These are phyloP conservation scores for Sitophilus oryzae DNA, from an alignment of 1,140 invertebrate genomes.

Conservation along the genomic window DNA sequence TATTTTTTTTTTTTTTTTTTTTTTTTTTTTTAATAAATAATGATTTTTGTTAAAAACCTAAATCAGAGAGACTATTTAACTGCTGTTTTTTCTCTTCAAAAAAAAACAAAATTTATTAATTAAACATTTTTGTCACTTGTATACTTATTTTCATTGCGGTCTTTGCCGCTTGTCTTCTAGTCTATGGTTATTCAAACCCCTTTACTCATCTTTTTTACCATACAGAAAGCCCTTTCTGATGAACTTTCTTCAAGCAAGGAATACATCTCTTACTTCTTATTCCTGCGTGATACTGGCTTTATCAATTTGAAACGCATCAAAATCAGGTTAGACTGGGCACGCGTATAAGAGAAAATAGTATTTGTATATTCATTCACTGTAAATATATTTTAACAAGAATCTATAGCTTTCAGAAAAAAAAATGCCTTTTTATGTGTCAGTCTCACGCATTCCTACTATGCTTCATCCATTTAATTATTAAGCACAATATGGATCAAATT, in stretches of 20 bases:
- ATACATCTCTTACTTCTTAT: constrained; percentile 78
- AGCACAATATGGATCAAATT: background rate
- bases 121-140: constrained; percentile 13
- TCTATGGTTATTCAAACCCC: constrained; percentile 45
- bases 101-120: background rate
- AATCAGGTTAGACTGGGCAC: constrained; percentile 81
- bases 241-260: constrained; percentile 68
- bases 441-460: constrained; percentile 61
- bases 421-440: constrained; percentile 47
- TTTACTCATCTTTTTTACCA: constrained; percentile 47
- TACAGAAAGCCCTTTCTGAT: constrained; percentile 50
- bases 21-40: too few species aligned
- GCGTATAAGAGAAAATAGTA: constrained; percentile 44
- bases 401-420: constrained; percentile 32
- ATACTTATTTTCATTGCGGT: constrained; percentile 45
- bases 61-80: too few species aligned
- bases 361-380: background rate
- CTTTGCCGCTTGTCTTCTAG: constrained; percentile 36
- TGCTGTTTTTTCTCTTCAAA: too few species aligned
- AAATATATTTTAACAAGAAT: constrained; percentile 7
- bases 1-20: too few species aligned
- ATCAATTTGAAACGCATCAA: constrained; percentile 94
- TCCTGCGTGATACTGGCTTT: constrained; percentile 81
- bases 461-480: constrained; percentile 45
- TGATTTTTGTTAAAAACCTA: too few species aligned